A percentile compares a stretch with the other conserved stretches of the same genome.
phyloP scores from a whole-genome alignment of 2,888 invertebrate species.

The Plusia festucae region DNA sequence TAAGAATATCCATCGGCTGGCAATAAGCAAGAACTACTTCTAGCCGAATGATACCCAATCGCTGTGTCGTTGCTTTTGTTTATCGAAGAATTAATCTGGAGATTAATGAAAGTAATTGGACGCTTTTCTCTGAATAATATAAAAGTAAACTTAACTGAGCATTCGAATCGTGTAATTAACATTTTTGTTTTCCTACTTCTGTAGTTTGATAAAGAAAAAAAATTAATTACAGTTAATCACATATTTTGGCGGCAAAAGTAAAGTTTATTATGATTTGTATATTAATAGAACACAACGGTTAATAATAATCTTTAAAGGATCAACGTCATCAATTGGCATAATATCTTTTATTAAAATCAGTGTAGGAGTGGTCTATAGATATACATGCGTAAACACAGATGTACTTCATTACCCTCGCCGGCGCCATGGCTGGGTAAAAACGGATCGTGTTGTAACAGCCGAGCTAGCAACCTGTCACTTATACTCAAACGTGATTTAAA shows the following conservation, averaged over 20 bases:
- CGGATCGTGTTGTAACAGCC: conserved; percentile 5
- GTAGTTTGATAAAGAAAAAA: background rate
- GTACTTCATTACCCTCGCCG: conserved; percentile 3
- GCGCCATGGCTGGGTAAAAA: conserved; percentile 7
- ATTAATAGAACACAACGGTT: background rate
- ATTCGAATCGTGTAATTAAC: conserved; percentile 6
- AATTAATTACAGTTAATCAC: background rate
- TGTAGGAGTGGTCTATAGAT: conserved; percentile 2
- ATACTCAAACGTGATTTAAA: conserved; percentile 29
- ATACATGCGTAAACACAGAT: conserved; percentile 3
- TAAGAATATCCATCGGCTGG: conserved; percentile 45
- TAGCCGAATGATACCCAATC: conserved; percentile 55
- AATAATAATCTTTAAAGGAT: background rate
- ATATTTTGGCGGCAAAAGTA: background rate
- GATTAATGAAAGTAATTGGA: conserved; percentile 54
- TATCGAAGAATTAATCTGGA: conserved; percentile 48
- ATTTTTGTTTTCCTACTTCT: background rate
- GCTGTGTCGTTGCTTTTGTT: conserved; percentile 55
- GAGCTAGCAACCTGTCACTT: conserved; percentile 18
- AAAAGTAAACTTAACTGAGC: conserved; percentile 15
- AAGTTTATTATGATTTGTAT: background rate
- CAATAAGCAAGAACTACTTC: conserved; percentile 56
- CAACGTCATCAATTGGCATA: conserved; percentile 4
- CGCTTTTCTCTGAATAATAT: conserved; percentile 36
- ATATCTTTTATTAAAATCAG: conserved; percentile 4